Evolutionary conservation across 1,140 invertebrate genomes (phyloP), one percentile per base, ranked within the genome.

Genomic region (Neodiprion fabricii): DNA sequence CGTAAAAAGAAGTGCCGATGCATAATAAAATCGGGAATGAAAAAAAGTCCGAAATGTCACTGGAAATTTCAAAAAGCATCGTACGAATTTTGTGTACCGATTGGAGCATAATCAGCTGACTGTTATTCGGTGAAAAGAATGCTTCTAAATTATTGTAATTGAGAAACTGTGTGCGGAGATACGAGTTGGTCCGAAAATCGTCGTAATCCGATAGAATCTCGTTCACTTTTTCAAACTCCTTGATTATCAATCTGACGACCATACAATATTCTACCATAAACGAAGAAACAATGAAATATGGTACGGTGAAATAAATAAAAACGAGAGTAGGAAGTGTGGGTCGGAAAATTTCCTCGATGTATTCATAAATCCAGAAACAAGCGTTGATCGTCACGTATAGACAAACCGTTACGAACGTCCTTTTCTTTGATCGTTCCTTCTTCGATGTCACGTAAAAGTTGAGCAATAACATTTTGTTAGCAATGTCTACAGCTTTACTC

Each of bases 21-120:
- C 40, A 70, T 9, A 75, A 67, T 0, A 82, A 49, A 17, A 74
- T 68, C 0, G 79, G 76, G 0, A 80, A 1, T 0, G 77, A 74
- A 48, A 76, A 83, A 65, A 79, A 81, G 0, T 78, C 14, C 0
- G 82, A 77, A 68, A 83, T 61, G 0, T 71, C 40, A 3, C 48
- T 10, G n/a, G 40, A 73, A 10, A 80, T 53, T 2, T 77, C 61
- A 66, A 69, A 80, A 7, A 81, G 66, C 53, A 9, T 61, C 4
- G 53, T 61, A 61, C 53, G 53, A 61, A 61, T 61, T 3, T 12
- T 61, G 5, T 61, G 11, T 17, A 61, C 11, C 8, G n/a, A 17
- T 61, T 17, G 11, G 9, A 61, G 53, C 11, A 17, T 9, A 61
- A 9, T 17, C 53, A 61, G n/a, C 11, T 61, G 53, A 9, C 8